Conservation (phyloP, 2,113 vertebrate genomes). For the Dendropsophus ebraccatus region DNA sequence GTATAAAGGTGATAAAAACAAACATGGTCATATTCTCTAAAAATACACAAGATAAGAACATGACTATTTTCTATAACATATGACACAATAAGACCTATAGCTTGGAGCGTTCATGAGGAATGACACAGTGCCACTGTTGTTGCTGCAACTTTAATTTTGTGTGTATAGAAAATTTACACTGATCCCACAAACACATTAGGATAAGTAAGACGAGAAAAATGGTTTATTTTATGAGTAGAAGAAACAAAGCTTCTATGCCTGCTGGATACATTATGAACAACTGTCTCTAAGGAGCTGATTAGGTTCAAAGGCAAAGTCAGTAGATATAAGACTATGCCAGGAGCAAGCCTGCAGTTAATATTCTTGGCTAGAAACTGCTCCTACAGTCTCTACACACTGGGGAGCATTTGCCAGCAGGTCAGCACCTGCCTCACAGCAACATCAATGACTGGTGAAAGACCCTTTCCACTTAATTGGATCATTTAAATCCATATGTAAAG, state of each 20-base stretch:
- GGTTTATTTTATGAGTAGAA: neutral
- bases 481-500: constrained; percentile 48
- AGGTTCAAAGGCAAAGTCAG: constrained; percentile 37
- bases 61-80: neutral
- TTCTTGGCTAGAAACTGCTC: constrained; percentile 7
- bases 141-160: neutral
- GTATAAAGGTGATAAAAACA: too few species aligned
- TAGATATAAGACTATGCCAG: constrained; percentile 42
- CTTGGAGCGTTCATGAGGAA: neutral
- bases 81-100: neutral
- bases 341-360: constrained; percentile 51
- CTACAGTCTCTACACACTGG: constrained; percentile 15
- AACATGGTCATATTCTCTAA: neutral
- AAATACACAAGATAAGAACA: neutral
- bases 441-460: constrained; percentile 44
- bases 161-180: neutral
- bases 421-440: constrained; percentile 55
- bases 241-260: constrained; percentile 6
- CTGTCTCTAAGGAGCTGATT: constrained; percentile 55
- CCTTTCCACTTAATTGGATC: constrained; percentile 54
- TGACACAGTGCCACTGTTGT: neutral
- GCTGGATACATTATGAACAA: constrained; percentile 10
- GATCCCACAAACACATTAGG: neutral
- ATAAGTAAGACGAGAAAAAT: constrained; percentile 4
- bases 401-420: constrained; percentile 46